Base-by-base conservation (phyloP, 2,113 vertebrate genomes). In the Delphinus delphis region DNA sequence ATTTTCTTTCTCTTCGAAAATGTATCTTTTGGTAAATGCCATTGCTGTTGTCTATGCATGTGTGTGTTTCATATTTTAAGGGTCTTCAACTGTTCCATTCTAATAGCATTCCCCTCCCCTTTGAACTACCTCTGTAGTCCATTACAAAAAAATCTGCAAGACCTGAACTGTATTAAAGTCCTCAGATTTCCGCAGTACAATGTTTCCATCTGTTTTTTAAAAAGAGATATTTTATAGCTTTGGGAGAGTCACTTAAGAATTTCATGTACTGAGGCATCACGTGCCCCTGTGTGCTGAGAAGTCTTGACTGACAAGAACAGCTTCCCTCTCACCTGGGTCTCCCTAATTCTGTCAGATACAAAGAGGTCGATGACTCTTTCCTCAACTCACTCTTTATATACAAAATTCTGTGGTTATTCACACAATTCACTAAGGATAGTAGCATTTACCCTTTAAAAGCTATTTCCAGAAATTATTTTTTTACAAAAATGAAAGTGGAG, bases 401-500 rank as follows among this genome's bases (percentile, higher is more conserved):
- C 71, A 25, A 23, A 94, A 94, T 82, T 86, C n/a, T 89, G 89
- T 95, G 82, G 74, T 88, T 47, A 84, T 79, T 73, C 67, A 91
- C 38, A 85, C 50, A 67, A 47, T 79, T 96, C 76, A 87, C 41
- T 74, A 92, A 89, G 2, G 53, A 70, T 6, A 50, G 50, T 96
- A 41, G 31, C 70, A 86, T 23, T 88, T 83, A 97, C 71, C n/a
- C 38, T 38, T 0, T 81, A 62, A 86, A 91, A 95, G 91, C 38
- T 79, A n/a, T 77, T 93, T 80, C 0, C 93, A 96, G 97, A 98
- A 97, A 97, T 96, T 88, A 95, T 97, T 96, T 91, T 18, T 63
- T 31, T 86, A 94, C 97, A 98, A 98, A 98, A 98, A 93, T 33
- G 89, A 89, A 93, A 96, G 77, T 90, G 44, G 21, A 23, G 13